These are phyloP conservation scores for Bibio marci DNA, from an alignment of 2,888 invertebrate genomes.

Conservation along the genomic window DNA sequence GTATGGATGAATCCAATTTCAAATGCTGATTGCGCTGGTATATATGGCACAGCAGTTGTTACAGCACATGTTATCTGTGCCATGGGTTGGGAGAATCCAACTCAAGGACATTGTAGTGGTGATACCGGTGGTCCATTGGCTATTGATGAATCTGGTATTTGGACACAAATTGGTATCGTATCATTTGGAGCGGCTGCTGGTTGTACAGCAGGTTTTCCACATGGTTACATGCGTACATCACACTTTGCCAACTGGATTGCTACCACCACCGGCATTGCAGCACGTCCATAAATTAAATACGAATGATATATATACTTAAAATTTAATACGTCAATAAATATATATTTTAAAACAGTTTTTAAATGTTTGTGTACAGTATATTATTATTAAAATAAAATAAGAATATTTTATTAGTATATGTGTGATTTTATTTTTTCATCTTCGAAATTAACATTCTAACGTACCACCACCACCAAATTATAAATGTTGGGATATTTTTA, in stretches of 20 bases:
- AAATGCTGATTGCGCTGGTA: not conserved
- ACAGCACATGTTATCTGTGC: conserved; percentile 1
- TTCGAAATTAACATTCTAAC: too few relatives aligned
- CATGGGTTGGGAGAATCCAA: not conserved
- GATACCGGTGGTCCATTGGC: conserved; percentile 2
- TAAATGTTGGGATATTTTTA: too few relatives aligned
- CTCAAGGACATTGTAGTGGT: conserved; percentile 1
- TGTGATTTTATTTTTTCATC: too few relatives aligned
- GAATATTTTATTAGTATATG: too few relatives aligned
- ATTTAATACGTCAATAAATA: too few relatives aligned
- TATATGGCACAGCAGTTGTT: not conserved
- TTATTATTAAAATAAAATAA: too few relatives aligned
- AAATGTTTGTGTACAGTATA: too few relatives aligned
- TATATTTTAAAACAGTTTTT: too few relatives aligned
- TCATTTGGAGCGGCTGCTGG: not conserved
- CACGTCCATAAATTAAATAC: not conserved
- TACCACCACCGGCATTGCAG: not conserved
- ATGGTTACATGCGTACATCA: conserved; percentile 1
- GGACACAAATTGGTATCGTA: conserved; percentile 1
- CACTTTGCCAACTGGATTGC: not conserved
- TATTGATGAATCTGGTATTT: not conserved
- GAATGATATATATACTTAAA: too few relatives aligned
- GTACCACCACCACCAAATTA: too few relatives aligned
- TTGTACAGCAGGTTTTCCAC: not conserved
- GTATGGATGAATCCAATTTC: not conserved